Percentiles rank a stretch among this genome's conserved stretches.
These are phyloP conservation scores for Epirrhoe alternata DNA, from an alignment of 2,888 invertebrate species.

Conservation along the genomic window DNA sequence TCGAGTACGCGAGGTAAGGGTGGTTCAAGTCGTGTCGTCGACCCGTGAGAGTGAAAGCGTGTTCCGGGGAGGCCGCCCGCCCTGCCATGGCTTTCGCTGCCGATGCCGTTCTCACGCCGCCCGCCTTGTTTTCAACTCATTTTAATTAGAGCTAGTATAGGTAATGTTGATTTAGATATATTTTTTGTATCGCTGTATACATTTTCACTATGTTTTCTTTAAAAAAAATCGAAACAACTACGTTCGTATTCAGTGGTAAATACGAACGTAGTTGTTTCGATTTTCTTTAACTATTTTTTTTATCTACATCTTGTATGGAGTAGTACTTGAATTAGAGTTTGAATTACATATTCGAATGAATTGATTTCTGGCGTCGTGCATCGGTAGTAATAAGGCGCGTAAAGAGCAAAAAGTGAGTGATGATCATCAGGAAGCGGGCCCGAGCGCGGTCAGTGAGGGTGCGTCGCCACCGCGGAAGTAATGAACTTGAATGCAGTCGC, in stretches of 20 bases:
- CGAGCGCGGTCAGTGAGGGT: slow-evolving; percentile 73
- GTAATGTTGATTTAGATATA: slow-evolving; percentile 17
- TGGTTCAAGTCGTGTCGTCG: slow-evolving; percentile 77
- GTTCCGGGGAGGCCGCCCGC: slow-evolving; percentile 80
- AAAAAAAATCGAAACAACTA: too few species aligned
- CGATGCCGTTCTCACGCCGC: slow-evolving; percentile 80
- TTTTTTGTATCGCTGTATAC: not conserved
- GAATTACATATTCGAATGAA: not conserved
- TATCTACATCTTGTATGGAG: too few species aligned
- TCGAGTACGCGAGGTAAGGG: slow-evolving; percentile 72
- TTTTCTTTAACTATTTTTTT: too few species aligned
- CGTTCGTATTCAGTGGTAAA: too few species aligned
- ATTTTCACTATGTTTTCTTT: too few species aligned
- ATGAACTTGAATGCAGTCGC: slow-evolving; percentile 84
- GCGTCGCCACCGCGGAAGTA: slow-evolving; percentile 81
- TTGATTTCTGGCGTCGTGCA: not conserved
- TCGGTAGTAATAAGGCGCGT: not conserved
- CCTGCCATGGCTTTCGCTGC: slow-evolving; percentile 80
- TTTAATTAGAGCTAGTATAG: slow-evolving; percentile 59
- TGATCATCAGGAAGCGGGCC: slow-evolving; percentile 28
- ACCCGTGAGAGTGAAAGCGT: slow-evolving; percentile 82
- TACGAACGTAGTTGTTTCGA: too few species aligned
- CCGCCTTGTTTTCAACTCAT: slow-evolving; percentile 68
- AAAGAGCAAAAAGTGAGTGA: slow-evolving; percentile 2
- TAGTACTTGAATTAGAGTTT: too few species aligned